phyloP scores from a whole-genome alignment of 2,888 invertebrate genomes.

The Scaptomyza tumidula region DNA sequence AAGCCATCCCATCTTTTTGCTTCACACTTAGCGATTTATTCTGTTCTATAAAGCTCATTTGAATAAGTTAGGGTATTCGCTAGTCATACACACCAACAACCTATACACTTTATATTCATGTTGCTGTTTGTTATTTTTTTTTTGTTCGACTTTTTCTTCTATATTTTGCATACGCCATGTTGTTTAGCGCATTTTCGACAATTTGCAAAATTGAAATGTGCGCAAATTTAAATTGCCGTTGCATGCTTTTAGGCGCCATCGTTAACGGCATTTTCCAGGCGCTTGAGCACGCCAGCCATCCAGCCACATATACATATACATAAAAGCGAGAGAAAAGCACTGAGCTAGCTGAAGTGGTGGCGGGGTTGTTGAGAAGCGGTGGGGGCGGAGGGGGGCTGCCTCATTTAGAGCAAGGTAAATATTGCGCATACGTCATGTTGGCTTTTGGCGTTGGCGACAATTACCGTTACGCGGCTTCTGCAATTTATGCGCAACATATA shows the following conservation, averaged over 20 bases:
- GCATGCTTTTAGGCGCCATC: conserved; percentile 74
- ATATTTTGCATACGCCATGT: conserved; percentile 17
- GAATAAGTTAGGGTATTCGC: neutral
- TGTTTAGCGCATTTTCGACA: conserved; percentile 60
- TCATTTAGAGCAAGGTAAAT: conserved; percentile 73
- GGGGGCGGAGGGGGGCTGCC: conserved; percentile 10
- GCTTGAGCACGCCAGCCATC: conserved; percentile 65
- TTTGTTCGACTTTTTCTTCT: neutral
- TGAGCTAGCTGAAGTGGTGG: neutral
- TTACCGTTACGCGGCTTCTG: conserved; percentile 70
- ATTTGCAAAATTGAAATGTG: conserved; percentile 71
- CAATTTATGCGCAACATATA: conserved; percentile 68
- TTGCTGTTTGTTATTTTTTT: neutral
- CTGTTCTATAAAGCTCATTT: no score
- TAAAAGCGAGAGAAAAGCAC: neutral
- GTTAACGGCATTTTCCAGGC: conserved; percentile 77
- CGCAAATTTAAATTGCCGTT: conserved; percentile 72
- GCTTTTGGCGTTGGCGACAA: conserved; percentile 67
- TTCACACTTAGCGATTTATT: conserved; percentile 10
- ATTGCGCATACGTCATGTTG: conserved; percentile 77
- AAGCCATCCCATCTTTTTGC: neutral
- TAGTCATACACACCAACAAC: neutral
- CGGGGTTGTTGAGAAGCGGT: neutral
- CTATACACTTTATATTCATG: neutral
- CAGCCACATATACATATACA: conserved; percentile 10